These are phyloP conservation scores for Xanthorhoe designata DNA, from an alignment of 2,888 invertebrate species.

Conservation along the genomic window DNA sequence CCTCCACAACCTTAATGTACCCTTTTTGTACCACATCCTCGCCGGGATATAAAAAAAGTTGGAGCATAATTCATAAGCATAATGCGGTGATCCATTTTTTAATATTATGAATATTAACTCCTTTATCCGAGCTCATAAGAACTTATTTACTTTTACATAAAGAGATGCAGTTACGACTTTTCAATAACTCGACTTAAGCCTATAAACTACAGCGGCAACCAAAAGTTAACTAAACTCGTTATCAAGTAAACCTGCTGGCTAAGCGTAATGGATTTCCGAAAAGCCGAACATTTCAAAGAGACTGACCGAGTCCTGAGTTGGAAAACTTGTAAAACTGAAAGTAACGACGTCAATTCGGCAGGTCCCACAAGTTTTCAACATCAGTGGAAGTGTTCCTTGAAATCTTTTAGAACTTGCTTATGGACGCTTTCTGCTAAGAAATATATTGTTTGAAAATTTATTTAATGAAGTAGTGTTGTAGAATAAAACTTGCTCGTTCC, in stretches of 20 bases:
- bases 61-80: no score
- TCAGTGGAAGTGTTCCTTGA: slow-evolving; percentile 22
- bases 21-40: no score
- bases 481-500: no score
- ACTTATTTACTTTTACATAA: no score
- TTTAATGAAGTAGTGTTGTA: no score
- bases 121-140: no score
- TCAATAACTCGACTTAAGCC: not conserved
- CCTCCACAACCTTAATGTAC: no score
- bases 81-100: no score
- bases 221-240: not conserved
- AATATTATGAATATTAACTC: no score
- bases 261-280: slow-evolving; percentile 24
- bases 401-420: slow-evolving; percentile 30
- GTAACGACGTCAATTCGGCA: slow-evolving; percentile 29
- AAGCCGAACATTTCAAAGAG: slow-evolving; percentile 25
- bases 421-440: not conserved
- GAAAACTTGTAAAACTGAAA: slow-evolving; percentile 27
- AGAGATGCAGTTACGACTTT: not conserved
- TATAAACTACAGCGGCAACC: not conserved
- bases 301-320: slow-evolving; percentile 25
- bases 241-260: slow-evolving; percentile 1
- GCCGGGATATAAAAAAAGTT: no score
- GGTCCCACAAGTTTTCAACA: slow-evolving; percentile 15
- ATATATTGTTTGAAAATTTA: not conserved